phyloP scores from a whole-genome alignment of 2,113 vertebrate species.

The Eulemur macaco region DNA sequence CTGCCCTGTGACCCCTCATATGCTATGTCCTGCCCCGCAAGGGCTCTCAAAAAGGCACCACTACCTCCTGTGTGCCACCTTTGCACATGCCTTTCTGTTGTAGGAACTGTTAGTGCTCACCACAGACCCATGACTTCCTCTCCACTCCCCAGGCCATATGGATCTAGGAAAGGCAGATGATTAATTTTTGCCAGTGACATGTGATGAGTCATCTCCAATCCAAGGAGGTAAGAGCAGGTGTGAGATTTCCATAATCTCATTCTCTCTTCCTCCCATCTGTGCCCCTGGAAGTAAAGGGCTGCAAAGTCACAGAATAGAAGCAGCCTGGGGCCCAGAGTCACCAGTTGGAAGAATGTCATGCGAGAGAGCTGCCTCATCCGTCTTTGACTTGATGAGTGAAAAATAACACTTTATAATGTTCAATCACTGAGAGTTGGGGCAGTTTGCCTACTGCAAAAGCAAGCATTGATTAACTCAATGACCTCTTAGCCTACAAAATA shows the following conservation, averaged over 20 bases:
- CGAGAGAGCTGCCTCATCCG: not conserved
- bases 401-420: not conserved
- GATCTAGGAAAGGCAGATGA: not conserved
- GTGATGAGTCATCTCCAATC: not conserved
- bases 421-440: not conserved
- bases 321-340: not conserved
- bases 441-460: not conserved
- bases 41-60: not conserved
- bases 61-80: not conserved
- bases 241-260: not conserved
- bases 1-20: no score
- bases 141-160: not conserved
- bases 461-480: not conserved
- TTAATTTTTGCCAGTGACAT: not conserved
- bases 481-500: not conserved
- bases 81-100: not conserved
- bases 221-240: not conserved
- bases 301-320: not conserved
- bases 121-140: not conserved
- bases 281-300: not conserved
- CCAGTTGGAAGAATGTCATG: not conserved
- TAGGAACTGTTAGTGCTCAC: not conserved
- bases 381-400: not conserved
- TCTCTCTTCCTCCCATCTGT: not conserved
- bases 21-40: not conserved